Base-by-base conservation (phyloP, 2,888 invertebrate species). In the Heterodera filipjevi region DNA sequence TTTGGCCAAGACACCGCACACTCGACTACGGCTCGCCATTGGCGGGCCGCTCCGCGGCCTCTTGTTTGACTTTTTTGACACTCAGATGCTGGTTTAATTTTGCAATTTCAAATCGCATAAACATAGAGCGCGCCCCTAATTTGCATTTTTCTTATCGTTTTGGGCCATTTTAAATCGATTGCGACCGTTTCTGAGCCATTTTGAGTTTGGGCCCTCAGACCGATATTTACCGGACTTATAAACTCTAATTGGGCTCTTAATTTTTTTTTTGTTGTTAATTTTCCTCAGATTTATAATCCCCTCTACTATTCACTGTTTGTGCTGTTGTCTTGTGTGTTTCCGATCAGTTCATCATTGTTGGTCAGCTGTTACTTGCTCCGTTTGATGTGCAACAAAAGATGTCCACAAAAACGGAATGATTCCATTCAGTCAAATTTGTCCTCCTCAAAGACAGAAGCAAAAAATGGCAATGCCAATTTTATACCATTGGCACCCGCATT, bases 401-500 rank as follows among this genome's bases (percentile, higher is more conserved):
- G 30, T 2, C 59, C 64, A 30, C 59, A 39, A n/a, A 22, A 49
- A n/a, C n/a, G 73, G 27, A 73, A 46, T n/a, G 64, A 59, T 73
- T 73, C 64, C 35, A 59, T 59, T 59, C 59, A 27, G 59, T 68
- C 68, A 32, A 35, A 68, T 22, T 33, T n/a, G n/a, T n/a, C 68
- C 6, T 68, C 68, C 3, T 10, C 33, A 33, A 33, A 19, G 14
- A 27, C 10, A 22, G n/a, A 2, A 49, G 73, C 16, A n/a, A 73
- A 49, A 64, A 73, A 49, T 64, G 64, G 33, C 19, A 59, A 59
- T 59, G 64, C 53, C 19, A 59, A 59, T 59, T 59, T 59, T 59
- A 35, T 75, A 44, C 66, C 75, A 39, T 53, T 75, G 33, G 75
- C 75, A 14, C 75, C 75, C 8, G 75, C 75, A 32, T 75, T 75